Evolutionary conservation across 2,888 invertebrate genomes (phyloP).

Genomic region (Eristalinus aeneus): DNA sequence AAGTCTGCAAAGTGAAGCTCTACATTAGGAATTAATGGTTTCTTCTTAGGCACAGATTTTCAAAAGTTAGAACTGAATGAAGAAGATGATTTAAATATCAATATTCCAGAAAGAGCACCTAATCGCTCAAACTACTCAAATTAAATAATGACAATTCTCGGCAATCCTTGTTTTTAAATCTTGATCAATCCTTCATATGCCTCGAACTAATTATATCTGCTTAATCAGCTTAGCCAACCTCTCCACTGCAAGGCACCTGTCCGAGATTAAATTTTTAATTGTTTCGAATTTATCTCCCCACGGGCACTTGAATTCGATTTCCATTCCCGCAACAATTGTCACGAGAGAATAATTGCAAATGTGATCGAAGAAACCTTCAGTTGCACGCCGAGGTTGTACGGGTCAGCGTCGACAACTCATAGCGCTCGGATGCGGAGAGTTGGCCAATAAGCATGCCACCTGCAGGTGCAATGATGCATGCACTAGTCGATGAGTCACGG

Average conservation of each 20-base stretch:
- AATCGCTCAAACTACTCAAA: too few species aligned
- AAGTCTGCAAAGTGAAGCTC: too few species aligned
- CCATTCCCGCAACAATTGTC: not conserved
- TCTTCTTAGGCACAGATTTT: too few species aligned
- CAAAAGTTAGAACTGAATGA: too few species aligned
- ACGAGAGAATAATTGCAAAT: not conserved
- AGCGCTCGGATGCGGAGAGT: not conserved
- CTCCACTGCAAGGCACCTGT: not conserved
- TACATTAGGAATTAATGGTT: too few species aligned
- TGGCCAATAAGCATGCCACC: not conserved
- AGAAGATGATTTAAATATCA: too few species aligned
- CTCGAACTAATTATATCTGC: not conserved
- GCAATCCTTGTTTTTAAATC: not conserved
- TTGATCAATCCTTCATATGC: not conserved
- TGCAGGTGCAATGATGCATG: conserved; percentile 3
- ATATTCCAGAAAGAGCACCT: too few species aligned
- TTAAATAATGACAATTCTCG: too few species aligned
- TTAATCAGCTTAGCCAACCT: not conserved
- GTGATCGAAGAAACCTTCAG: not conserved
- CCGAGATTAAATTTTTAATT: not conserved
- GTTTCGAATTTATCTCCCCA: not conserved
- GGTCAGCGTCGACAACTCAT: not conserved
- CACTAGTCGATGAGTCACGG: not conserved
- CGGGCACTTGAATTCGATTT: not conserved
- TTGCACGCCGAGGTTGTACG: not conserved